Percentiles rank a stretch among this genome's conserved stretches.
Evolutionary conservation across 1,140 invertebrate species (phyloP).

Genomic region (Ylistrum balloti): DNA sequence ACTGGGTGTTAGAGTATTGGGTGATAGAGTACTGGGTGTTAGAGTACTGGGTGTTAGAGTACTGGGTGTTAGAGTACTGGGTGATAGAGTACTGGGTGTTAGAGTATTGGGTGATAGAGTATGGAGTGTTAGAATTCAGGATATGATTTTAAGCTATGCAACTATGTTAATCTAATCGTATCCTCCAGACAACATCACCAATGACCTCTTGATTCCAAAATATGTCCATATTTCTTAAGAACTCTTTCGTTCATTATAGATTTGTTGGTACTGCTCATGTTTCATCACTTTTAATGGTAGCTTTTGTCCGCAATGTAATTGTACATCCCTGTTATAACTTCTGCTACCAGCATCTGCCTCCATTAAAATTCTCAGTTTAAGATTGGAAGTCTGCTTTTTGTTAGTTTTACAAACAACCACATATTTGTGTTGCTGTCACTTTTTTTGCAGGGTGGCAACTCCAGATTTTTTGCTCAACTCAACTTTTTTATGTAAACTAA

Average conservation of each 20-base stretch:
- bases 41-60: too few relatives aligned
- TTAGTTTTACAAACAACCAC: conserved; percentile 35
- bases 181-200: too few relatives aligned
- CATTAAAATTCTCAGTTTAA: conserved; percentile 36
- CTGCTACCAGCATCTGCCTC: neutral
- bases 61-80: too few relatives aligned
- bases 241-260: neutral
- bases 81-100: too few relatives aligned
- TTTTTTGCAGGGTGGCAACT: neutral
- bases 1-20: too few relatives aligned
- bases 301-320: neutral
- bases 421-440: neutral
- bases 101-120: too few relatives aligned
- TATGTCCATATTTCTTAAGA: neutral
- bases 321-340: neutral
- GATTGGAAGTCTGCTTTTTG: conserved; percentile 33
- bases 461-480: neutral
- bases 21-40: too few relatives aligned
- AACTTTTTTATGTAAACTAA: neutral
- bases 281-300: neutral
- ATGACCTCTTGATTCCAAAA: neutral
- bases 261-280: neutral
- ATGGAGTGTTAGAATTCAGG: too few relatives aligned
- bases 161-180: too few relatives aligned
- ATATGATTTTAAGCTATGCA: too few relatives aligned